A percentile compares a stretch with the other conserved stretches of the same genome.
Conservation (phyloP, 2,113 vertebrate species). For the Microcebus griseorufus region DNA sequence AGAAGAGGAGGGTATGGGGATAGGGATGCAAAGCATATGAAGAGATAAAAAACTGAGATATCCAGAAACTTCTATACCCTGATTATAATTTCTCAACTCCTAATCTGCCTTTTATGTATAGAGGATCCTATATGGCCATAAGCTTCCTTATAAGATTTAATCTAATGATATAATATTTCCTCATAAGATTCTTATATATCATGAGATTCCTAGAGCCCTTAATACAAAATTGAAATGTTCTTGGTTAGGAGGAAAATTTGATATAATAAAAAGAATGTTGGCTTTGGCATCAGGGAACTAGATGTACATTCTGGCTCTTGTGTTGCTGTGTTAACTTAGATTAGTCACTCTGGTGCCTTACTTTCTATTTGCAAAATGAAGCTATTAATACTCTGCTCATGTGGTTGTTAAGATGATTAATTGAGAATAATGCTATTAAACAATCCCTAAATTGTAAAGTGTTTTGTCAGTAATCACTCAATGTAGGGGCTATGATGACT, state of each 20-base stretch:
- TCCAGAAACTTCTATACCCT: not conserved
- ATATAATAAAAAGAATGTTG: not conserved
- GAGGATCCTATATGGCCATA: not conserved
- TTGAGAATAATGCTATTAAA: not conserved
- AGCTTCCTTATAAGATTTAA: not conserved
- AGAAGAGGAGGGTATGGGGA: not conserved
- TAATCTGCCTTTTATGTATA: not conserved
- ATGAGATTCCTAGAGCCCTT: not conserved
- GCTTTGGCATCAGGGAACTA: not conserved
- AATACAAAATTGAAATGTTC: not conserved
- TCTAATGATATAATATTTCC: not conserved
- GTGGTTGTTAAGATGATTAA: not conserved
- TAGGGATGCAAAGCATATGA: not conserved
- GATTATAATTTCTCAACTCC: slow-evolving; percentile 1
- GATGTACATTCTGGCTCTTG: not conserved
- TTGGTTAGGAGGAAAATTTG: not conserved
- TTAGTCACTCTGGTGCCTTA: not conserved
- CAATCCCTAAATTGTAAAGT: not conserved
- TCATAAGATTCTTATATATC: not conserved
- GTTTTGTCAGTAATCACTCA: not conserved
- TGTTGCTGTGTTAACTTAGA: not conserved
- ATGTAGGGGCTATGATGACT: not conserved
- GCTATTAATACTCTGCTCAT: not conserved
- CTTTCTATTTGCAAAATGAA: not conserved
- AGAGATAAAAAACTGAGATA: not conserved